These are phyloP conservation scores for Pipa parva DNA, from an alignment of 2,113 vertebrate genomes.

Conservation along the genomic window DNA sequence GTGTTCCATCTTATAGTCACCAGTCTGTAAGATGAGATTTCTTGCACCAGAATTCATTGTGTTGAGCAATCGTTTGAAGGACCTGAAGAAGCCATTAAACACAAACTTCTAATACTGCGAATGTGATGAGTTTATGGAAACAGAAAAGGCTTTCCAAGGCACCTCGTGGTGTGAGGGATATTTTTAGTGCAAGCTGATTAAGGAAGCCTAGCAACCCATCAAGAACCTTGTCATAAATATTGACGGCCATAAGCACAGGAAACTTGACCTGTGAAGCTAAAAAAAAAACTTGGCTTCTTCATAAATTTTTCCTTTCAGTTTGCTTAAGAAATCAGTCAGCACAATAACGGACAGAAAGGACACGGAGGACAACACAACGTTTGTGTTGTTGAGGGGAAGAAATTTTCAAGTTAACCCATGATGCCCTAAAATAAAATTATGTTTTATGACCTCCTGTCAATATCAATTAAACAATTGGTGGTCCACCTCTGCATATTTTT, in stretches of 20 bases:
- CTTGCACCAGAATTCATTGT: neutral
- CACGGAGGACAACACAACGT: neutral
- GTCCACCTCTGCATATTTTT: no score
- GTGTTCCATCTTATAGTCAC: no score
- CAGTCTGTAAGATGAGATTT: no score
- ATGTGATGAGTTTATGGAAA: constrained; percentile 58
- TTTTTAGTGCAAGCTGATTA: constrained; percentile 59
- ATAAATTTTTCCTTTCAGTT: neutral
- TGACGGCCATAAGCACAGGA: constrained; percentile 46
- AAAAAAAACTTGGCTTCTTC: constrained; percentile 28
- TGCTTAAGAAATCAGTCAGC: constrained; percentile 5
- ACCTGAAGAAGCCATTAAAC: constrained; percentile 6
- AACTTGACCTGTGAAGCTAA: constrained; percentile 50
- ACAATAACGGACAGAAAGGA: constrained; percentile 4
- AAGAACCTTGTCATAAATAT: constrained; percentile 56
- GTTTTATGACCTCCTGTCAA: no score
- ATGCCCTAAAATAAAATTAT: no score
- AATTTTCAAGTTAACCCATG: no score
- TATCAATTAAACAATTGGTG: no score
- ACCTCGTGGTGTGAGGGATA: constrained; percentile 56
- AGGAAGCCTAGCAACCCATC: constrained; percentile 66
- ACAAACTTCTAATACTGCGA: constrained; percentile 50
- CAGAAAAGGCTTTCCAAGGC: constrained; percentile 52
- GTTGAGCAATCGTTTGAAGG: neutral
- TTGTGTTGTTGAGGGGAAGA: no score